These are phyloP conservation scores for Tinamus guttatus DNA, from an alignment of 2,113 vertebrate species.

Conservation along the genomic window DNA sequence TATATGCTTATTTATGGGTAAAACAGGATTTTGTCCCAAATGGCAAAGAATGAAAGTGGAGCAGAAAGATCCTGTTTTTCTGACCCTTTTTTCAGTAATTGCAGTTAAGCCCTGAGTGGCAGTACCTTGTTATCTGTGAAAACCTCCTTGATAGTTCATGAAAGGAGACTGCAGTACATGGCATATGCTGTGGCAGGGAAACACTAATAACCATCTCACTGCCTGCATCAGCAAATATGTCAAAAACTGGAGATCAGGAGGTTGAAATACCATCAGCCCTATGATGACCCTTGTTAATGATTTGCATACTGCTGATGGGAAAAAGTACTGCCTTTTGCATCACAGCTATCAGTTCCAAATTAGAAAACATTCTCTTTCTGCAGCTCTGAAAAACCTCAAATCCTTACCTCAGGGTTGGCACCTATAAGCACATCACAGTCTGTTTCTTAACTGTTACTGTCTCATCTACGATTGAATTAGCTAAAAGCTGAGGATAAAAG, in stretches of 20 bases:
- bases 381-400: background rate
- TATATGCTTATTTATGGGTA: background rate
- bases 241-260: background rate
- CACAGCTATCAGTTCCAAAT: background rate
- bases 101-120: background rate
- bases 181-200: background rate
- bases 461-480: background rate
- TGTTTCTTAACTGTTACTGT: background rate
- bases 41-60: background rate
- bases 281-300: background rate
- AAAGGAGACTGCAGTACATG: background rate
- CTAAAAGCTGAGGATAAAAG: background rate
- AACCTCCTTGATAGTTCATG: background rate
- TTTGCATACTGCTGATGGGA: background rate
- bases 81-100: background rate
- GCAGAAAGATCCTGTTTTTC: background rate
- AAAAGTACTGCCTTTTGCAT: background rate
- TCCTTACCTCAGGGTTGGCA: background rate
- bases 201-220: background rate
- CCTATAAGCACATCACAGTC: fast-evolving
- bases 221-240: background rate
- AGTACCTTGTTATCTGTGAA: background rate
- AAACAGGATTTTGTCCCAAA: background rate
- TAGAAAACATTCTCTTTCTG: background rate
- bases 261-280: background rate